Percentiles rank a stretch among this genome's conserved stretches.
Evolutionary conservation across 2,797 vertebrate species (phyloP).

Genomic region (Denticeps clupeoides): DNA sequence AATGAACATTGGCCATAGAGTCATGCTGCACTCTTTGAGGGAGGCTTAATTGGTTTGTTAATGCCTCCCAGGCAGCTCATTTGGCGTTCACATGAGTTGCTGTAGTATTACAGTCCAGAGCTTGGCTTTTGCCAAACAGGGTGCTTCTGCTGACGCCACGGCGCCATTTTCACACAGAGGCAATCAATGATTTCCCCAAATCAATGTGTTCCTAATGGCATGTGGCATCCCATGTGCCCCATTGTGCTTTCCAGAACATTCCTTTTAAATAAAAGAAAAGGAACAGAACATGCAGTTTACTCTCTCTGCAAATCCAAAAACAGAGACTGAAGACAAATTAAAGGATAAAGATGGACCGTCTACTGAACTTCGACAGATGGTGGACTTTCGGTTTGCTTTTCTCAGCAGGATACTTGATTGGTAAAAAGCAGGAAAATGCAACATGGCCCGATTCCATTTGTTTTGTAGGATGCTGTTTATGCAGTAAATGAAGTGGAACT

Average conservation of each 20-base stretch:
- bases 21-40: background rate
- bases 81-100: background rate
- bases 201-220: background rate
- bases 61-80: background rate
- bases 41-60: background rate
- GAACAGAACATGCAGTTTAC: no score
- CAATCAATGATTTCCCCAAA: background rate
- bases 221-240: background rate
- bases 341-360: no score
- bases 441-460: constrained; percentile 3
- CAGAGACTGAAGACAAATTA: no score
- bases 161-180: background rate
- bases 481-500: background rate
- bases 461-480: background rate
- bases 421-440: background rate
- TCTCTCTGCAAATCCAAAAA: no score
- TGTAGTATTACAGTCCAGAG: no score
- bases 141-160: no score
- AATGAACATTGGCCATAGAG: background rate
- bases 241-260: background rate
- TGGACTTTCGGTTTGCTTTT: background rate
- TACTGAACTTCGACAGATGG: background rate
- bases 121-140: background rate
- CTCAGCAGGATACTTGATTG: background rate
- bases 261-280: no score